phyloP scores from a whole-genome alignment of 2,888 invertebrate species.

The Cremastinae sp. region DNA sequence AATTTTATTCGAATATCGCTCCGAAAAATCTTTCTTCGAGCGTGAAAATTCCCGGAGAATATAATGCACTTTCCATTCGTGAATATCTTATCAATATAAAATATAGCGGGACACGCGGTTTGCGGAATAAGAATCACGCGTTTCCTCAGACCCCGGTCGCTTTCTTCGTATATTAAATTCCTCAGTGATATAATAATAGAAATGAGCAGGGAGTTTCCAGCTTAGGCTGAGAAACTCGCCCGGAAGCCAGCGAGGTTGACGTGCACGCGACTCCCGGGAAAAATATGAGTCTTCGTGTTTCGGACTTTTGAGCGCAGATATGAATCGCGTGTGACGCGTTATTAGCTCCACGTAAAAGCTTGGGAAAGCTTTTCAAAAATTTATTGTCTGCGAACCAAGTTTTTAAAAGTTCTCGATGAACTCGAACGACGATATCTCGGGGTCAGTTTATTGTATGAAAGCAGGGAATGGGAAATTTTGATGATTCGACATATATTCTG shows the following conservation, averaged over 20 bases:
- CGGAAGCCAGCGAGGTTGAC: conserved; percentile 48
- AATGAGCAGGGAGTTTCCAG: conserved; percentile 12
- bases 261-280: conserved; percentile 56
- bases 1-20: background rate
- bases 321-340: conserved; percentile 56
- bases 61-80: too few relatives aligned
- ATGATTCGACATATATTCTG: background rate
- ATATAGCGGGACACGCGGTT: background rate
- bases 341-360: conserved; percentile 56
- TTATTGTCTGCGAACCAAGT: background rate
- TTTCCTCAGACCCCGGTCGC: conserved; percentile 3
- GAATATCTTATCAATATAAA: too few relatives aligned
- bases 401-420: conserved; percentile 14
- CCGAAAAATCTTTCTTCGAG: too few relatives aligned
- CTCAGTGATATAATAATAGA: conserved; percentile 8
- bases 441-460: too few relatives aligned
- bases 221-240: conserved; percentile 32
- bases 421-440: too few relatives aligned
- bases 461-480: background rate
- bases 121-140: background rate
- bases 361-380: conserved; percentile 1
- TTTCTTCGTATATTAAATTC: background rate
- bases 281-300: conserved; percentile 60
- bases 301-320: conserved; percentile 55
- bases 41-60: too few relatives aligned